A percentile compares a stretch with the other conserved stretches of the same genome.
Evolutionary conservation across 2,888 invertebrate species (phyloP).

Genomic region (Leucozona laternaria): DNA sequence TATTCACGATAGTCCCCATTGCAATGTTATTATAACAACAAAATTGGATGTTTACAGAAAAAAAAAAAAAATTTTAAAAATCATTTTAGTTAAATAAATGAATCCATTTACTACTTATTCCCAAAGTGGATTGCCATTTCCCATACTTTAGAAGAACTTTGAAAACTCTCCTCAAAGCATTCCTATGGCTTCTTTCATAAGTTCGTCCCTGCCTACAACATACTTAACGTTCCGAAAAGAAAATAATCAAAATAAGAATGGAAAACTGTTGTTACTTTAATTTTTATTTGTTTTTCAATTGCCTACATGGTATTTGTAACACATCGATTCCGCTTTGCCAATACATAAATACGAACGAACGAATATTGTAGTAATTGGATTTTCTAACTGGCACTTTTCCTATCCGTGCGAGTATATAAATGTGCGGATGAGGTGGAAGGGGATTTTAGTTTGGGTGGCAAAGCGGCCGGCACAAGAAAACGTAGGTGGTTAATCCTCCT

Average conservation of each 20-base stretch:
- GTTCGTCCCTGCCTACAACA: background rate
- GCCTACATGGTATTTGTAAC: slow-evolving; percentile 44
- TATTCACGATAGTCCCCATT: too few relatives aligned
- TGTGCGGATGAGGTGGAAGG: background rate
- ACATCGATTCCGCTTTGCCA: slow-evolving; percentile 33
- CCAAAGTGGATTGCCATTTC: background rate
- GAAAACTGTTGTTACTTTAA: slow-evolving; percentile 49
- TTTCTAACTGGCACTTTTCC: slow-evolving; percentile 62
- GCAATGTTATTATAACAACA: background rate
- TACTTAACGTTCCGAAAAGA: slow-evolving; percentile 36
- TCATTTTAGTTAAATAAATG: slow-evolving; percentile 19
- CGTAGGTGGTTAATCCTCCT: background rate
- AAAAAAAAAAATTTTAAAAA: background rate
- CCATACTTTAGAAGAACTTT: slow-evolving; percentile 28
- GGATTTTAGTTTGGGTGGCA: background rate
- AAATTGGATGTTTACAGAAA: background rate
- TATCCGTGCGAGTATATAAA: slow-evolving; percentile 10
- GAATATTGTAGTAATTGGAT: slow-evolving; percentile 58
- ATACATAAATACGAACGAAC: background rate
- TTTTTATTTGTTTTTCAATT: slow-evolving; percentile 66
- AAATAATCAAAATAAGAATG: slow-evolving; percentile 62
- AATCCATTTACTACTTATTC: slow-evolving; percentile 41
- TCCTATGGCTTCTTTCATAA: slow-evolving; percentile 47
- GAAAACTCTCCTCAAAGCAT: slow-evolving; percentile 30
- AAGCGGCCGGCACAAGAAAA: background rate